Percentiles rank a stretch among this genome's conserved stretches.
Evolutionary conservation across 2,888 invertebrate species (phyloP).

Genomic region (Hemicrepidius hirtus): DNA sequence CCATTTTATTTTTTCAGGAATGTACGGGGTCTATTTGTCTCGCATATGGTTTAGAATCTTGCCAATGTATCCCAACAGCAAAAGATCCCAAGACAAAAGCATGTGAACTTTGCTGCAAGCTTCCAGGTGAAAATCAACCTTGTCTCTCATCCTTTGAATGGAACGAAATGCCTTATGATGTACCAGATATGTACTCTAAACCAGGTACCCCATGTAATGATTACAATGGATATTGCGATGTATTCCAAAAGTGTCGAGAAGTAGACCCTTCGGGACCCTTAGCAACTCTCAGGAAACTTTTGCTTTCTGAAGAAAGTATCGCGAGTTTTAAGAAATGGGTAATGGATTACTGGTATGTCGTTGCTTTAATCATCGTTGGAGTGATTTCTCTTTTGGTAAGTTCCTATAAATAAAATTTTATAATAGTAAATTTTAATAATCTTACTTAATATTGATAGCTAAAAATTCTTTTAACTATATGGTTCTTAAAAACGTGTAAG

Average conservation of each 20-base stretch:
- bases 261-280: constrained; percentile 95
- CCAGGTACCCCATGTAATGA: constrained; percentile 96
- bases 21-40: constrained; percentile 99
- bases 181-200: constrained; percentile 94
- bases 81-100: constrained; percentile 88
- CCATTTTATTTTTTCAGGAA: constrained; percentile 77
- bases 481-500: constrained; percentile 52
- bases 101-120: constrained; percentile 94
- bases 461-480: constrained; percentile 52
- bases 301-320: constrained; percentile 92
- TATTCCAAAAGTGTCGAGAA: constrained; percentile 87
- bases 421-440: not conserved
- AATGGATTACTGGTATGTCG: constrained; percentile 93
- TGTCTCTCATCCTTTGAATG: constrained; percentile 93
- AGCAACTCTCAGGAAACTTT: constrained; percentile 89
- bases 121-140: constrained; percentile 86
- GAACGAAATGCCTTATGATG: constrained; percentile 92
- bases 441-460: constrained; percentile 51
- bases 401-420: constrained; percentile 59
- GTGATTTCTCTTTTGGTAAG: constrained; percentile 89
- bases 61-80: constrained; percentile 88
- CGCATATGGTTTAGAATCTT: constrained; percentile 96
- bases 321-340: constrained; percentile 93
- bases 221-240: constrained; percentile 89
- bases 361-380: constrained; percentile 83